Evolutionary conservation across 2,797 vertebrate genomes (phyloP).

Genomic region (Margarornis squamiger): DNA sequence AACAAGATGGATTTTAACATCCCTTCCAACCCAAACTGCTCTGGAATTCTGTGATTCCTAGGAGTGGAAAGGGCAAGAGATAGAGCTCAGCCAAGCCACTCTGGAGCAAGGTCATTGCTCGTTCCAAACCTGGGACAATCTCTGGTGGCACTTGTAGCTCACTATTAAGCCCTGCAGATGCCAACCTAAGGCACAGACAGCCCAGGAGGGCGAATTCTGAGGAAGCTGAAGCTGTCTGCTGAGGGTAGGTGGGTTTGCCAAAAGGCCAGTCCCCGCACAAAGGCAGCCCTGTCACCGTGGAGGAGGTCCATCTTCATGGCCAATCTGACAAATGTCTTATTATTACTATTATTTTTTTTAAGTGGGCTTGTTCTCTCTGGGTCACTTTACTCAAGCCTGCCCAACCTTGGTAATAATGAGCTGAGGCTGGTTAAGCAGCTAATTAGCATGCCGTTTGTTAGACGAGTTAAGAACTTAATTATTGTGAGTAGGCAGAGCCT

Average conservation of each 20-base stretch:
- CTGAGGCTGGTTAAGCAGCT: conserved; percentile 77
- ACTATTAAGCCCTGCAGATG: fast-evolving
- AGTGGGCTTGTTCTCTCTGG: conserved; percentile 13
- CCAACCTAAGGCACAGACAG: background rate
- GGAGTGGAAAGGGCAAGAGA: background rate
- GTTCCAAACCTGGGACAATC: fast-evolving
- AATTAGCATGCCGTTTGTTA: conserved; percentile 86
- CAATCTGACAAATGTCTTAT: conserved; percentile 33
- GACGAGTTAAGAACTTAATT: conserved; percentile 91
- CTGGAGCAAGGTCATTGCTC: fast-evolving
- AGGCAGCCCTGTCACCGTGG: background rate
- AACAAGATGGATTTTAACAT: background rate
- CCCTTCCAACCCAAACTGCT: background rate
- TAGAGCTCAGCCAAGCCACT: background rate
- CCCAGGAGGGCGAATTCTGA: fast-evolving
- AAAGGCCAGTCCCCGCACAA: background rate
- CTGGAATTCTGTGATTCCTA: background rate
- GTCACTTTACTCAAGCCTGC: conserved; percentile 58
- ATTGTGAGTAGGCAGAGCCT: conserved; percentile 78
- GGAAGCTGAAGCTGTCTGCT: background rate
- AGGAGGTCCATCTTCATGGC: conserved; percentile 17
- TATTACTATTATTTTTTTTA: conserved; percentile 56
- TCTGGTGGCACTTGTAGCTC: fast-evolving
- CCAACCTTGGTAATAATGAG: conserved; percentile 70
- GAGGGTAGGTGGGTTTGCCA: background rate